Conservation (phyloP, 2,113 vertebrate species). For the Trichomycterus rosablanca region DNA sequence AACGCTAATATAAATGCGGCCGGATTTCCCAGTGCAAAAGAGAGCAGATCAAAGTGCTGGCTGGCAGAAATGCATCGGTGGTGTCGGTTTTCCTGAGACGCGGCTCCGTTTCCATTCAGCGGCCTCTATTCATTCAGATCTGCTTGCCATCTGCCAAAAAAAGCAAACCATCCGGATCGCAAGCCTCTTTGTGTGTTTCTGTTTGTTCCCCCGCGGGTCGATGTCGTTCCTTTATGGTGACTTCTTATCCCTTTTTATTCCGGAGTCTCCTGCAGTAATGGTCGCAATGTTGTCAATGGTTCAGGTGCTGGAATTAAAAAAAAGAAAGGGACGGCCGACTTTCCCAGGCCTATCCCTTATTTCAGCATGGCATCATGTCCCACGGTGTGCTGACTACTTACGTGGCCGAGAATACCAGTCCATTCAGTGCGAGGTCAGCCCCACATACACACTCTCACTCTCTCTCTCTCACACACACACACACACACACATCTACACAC, state of each 20-base stretch:
- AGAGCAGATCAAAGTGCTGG: slow-evolving; percentile 50
- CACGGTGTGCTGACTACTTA: slow-evolving; percentile 67
- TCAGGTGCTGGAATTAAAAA: slow-evolving; percentile 42
- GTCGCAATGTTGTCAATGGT: slow-evolving; percentile 42
- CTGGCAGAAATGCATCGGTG: slow-evolving; percentile 43
- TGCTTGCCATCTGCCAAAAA: slow-evolving; percentile 53
- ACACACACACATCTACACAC: no score
- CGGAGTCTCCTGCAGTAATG: slow-evolving; percentile 38
- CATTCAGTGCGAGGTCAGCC: slow-evolving; percentile 68
- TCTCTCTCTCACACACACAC: slow-evolving; percentile 24
- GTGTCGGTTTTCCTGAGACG: slow-evolving; percentile 41
- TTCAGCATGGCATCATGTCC: slow-evolving; percentile 76
- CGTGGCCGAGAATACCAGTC: slow-evolving; percentile 76
- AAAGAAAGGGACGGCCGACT: slow-evolving; percentile 71
- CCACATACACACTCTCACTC: slow-evolving; percentile 46
- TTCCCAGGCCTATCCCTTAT: slow-evolving; percentile 71
- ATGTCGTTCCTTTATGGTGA: slow-evolving; percentile 41
- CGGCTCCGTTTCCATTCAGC: slow-evolving; percentile 57
- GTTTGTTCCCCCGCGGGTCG: slow-evolving; percentile 26
- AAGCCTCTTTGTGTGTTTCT: slow-evolving; percentile 41
- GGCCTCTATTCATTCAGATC: slow-evolving; percentile 62
- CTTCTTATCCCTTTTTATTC: slow-evolving; percentile 26
- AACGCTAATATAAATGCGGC: no score
- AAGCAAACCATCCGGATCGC: slow-evolving; percentile 53
- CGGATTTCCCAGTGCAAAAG: slow-evolving; percentile 35